Evolutionary conservation across 1,140 invertebrate genomes (phyloP).

Genomic region (Subanguina moxae): DNA sequence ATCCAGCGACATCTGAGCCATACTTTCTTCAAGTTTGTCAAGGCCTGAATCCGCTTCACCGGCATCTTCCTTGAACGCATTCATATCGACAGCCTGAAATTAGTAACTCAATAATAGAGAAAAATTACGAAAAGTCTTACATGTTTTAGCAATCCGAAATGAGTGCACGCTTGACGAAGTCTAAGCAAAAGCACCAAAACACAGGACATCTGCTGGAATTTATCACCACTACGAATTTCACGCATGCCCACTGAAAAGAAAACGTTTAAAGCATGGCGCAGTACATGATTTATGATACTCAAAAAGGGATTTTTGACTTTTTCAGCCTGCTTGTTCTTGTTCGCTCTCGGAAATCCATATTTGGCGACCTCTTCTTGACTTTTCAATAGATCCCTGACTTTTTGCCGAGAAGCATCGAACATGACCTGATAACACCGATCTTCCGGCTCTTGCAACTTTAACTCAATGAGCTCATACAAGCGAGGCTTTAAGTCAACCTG

Average conservation of each 20-base stretch:
- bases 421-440: slow-evolving; percentile 41
- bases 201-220: slow-evolving; percentile 44
- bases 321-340: neutral
- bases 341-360: slow-evolving; percentile 5
- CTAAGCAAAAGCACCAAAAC: slow-evolving; percentile 47
- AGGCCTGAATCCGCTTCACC: slow-evolving; percentile 10
- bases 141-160: slow-evolving; percentile 42
- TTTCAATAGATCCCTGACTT: slow-evolving; percentile 34
- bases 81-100: slow-evolving; percentile 48
- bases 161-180: slow-evolving; percentile 52
- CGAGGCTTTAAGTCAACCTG: slow-evolving; percentile 33
- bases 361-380: slow-evolving; percentile 20
- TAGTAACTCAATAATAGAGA: no score
- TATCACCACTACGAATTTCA: slow-evolving; percentile 32
- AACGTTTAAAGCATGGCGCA: neutral
- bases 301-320: slow-evolving; percentile 36
- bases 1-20: slow-evolving; percentile 31
- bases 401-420: slow-evolving; percentile 45
- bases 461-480: slow-evolving; percentile 33
- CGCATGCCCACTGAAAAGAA: slow-evolving; percentile 28
- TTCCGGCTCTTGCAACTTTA: slow-evolving; percentile 42
- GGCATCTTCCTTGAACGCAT: slow-evolving; percentile 46
- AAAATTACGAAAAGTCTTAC: slow-evolving; percentile 21
- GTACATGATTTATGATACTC: slow-evolving; percentile 1
- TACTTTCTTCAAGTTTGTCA: slow-evolving; percentile 24